These are phyloP conservation scores for Drosophila tripunctata DNA, from an alignment of 2,888 invertebrate species.

Conservation along the genomic window DNA sequence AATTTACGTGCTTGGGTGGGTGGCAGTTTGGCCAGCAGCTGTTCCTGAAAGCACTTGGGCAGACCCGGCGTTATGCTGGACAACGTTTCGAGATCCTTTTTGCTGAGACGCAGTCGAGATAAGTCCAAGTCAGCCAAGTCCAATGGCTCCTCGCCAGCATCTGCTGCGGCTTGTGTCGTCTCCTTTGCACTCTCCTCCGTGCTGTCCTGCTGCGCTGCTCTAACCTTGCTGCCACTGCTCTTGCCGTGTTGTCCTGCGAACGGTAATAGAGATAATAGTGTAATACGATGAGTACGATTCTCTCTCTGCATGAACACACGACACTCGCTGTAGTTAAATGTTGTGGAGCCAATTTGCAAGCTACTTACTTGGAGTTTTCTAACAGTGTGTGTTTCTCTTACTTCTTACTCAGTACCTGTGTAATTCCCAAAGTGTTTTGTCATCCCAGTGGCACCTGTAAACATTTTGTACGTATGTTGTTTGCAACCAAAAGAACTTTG, in stretches of 20 bases:
- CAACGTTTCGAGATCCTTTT: constrained; percentile 89
- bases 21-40: constrained; percentile 89
- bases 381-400: not conserved
- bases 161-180: not conserved
- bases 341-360: constrained; percentile 21
- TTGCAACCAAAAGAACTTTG: constrained; percentile 76
- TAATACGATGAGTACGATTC: not conserved
- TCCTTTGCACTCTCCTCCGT: not conserved
- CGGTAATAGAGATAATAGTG: constrained; percentile 17
- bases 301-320: not conserved
- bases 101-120: constrained; percentile 88
- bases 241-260: constrained; percentile 55
- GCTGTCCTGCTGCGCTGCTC: constrained; percentile 2
- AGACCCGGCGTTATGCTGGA: constrained; percentile 89
- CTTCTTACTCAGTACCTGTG: constrained; percentile 43
- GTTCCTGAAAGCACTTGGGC: constrained; percentile 89
- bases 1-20: constrained; percentile 88
- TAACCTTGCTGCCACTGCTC: constrained; percentile 24
- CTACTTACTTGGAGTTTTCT: constrained; percentile 55
- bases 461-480: constrained; percentile 44
- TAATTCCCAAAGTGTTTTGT: constrained; percentile 2
- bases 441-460: constrained; percentile 50
- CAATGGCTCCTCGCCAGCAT: constrained; percentile 76
- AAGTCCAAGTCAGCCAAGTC: constrained; percentile 88
- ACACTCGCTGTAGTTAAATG: constrained; percentile 10